Evolutionary conservation across 1,140 invertebrate species (phyloP).

Genomic region (Telenomus remus): DNA sequence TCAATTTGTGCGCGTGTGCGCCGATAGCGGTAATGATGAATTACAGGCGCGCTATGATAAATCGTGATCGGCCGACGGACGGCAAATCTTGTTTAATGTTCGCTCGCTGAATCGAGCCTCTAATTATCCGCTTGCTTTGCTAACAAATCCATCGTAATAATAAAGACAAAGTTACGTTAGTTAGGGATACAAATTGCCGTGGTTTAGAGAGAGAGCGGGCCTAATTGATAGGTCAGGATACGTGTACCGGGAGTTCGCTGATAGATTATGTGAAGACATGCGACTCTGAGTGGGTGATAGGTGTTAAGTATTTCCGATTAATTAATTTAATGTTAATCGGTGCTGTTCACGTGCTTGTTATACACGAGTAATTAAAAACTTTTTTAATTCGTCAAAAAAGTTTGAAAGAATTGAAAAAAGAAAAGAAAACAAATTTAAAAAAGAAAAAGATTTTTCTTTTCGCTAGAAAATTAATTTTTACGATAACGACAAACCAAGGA

Average conservation of each 20-base stretch:
- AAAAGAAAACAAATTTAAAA: too few relatives aligned
- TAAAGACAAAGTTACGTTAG: constrained; percentile 42
- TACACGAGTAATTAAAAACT: neutral
- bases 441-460: too few relatives aligned
- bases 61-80: constrained; percentile 36
- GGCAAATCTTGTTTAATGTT: constrained; percentile 1
- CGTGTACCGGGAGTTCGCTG: constrained; percentile 5
- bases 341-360: too few relatives aligned
- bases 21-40: constrained; percentile 34
- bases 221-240: constrained; percentile 45
- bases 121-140: constrained; percentile 36
- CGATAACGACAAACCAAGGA: too few relatives aligned
- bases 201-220: constrained; percentile 17
- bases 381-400: too few relatives aligned
- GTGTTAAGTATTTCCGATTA: neutral
- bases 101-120: constrained; percentile 4
- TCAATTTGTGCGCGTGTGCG: constrained; percentile 24
- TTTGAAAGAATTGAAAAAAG: too few relatives aligned
- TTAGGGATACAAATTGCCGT: constrained; percentile 41
- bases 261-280: neutral
- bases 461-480: too few relatives aligned
- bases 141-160: constrained; percentile 36
- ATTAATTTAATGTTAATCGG: too few relatives aligned
- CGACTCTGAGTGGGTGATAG: neutral
- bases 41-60: constrained; percentile 25